Conservation (phyloP, 2,888 invertebrate species). For the Byasa hedistus region DNA sequence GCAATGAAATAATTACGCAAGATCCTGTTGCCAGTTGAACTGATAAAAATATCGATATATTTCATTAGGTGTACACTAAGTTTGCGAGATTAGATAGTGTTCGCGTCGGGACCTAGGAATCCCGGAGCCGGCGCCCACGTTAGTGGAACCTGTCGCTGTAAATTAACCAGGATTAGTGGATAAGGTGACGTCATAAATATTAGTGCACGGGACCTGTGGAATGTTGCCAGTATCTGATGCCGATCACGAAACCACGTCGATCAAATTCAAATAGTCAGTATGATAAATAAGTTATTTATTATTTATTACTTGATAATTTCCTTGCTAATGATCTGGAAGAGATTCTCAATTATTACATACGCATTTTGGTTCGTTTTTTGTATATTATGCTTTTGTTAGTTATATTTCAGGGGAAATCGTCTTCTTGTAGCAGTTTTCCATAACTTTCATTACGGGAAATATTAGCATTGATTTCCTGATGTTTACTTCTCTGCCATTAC, state of each 20-base stretch:
- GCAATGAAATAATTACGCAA: conserved; percentile 4
- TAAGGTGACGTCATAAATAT: conserved; percentile 30
- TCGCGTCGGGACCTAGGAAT: conserved; percentile 39
- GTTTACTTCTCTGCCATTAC: background rate
- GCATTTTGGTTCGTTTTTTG: too few relatives aligned
- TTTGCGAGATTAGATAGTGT: conserved; percentile 39
- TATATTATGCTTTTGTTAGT: too few relatives aligned
- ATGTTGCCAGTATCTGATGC: conserved; percentile 17
- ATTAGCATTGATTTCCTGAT: too few relatives aligned
- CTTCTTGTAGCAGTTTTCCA: too few relatives aligned
- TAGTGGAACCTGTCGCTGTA: conserved; percentile 33
- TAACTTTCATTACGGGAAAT: too few relatives aligned
- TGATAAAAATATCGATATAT: conserved; percentile 33
- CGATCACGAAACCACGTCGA: conserved; percentile 4
- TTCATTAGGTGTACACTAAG: conserved; percentile 37
- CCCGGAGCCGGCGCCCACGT: conserved; percentile 42
- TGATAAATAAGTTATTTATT: conserved; percentile 3
- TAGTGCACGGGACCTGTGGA: conserved; percentile 14
- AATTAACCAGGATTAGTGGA: conserved; percentile 35
- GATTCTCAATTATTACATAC: too few relatives aligned
- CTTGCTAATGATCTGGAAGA: too few relatives aligned
- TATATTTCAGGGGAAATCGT: too few relatives aligned
- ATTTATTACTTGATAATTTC: background rate
- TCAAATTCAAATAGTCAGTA: conserved; percentile 4
- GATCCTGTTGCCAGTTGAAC: background rate